A percentile compares a stretch with the other conserved stretches of the same genome.
phyloP scores from a whole-genome alignment of 1,140 invertebrate genomes.

The Drosophila virilis region DNA sequence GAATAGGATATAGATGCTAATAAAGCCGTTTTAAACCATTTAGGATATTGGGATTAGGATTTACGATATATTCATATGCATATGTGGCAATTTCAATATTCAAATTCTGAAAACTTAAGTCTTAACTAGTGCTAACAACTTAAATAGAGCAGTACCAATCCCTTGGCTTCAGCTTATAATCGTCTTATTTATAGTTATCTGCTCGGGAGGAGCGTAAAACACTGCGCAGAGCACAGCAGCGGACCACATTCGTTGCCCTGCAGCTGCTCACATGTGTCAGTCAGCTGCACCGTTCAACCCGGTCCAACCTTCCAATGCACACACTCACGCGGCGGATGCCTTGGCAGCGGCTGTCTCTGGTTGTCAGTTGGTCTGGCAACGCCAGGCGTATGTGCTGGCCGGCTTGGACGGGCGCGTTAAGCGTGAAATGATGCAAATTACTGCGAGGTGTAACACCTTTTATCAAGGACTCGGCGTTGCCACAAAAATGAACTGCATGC shows the following conservation, averaged over 20 bases:
- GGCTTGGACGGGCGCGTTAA: conserved; percentile 49
- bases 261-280: conserved; percentile 21
- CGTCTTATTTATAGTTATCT: too few species aligned
- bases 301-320: background rate
- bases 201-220: too few species aligned
- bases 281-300: background rate
- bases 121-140: too few species aligned
- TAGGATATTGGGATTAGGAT: too few species aligned
- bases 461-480: conserved; percentile 1
- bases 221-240: background rate
- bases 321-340: background rate
- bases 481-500: conserved; percentile 37
- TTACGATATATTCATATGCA: too few species aligned
- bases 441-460: conserved; percentile 53
- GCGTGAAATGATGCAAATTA: conserved; percentile 68
- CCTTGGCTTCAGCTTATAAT: too few species aligned
- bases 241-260: conserved; percentile 16
- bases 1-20: too few species aligned
- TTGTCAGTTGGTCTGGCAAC: conserved; percentile 51
- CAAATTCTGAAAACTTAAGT: too few species aligned
- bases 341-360: conserved; percentile 41
- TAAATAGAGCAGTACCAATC: too few species aligned
- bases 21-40: too few species aligned
- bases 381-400: conserved; percentile 14
- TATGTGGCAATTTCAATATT: too few species aligned